Evolutionary conservation across 2,888 invertebrate genomes (phyloP).

Genomic region (Mechanitis messenoides): DNA sequence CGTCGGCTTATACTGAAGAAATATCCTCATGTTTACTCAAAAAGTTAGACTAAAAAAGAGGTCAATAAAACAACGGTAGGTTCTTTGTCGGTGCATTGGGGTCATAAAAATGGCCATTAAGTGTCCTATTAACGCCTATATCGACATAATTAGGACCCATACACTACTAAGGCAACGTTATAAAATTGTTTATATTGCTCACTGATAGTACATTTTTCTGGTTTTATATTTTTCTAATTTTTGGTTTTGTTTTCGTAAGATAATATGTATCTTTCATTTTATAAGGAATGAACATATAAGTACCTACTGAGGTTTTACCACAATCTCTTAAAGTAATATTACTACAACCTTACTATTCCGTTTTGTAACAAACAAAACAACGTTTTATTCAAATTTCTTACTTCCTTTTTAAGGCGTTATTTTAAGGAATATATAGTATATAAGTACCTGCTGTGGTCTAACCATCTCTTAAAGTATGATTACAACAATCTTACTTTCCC

Average conservation of each 20-base stretch:
- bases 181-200: constrained; percentile 60
- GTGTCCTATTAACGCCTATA: constrained; percentile 75
- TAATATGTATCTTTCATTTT: no score
- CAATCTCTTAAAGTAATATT: no score
- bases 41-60: constrained; percentile 65
- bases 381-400: no score
- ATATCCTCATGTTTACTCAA: constrained; percentile 60
- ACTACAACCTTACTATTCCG: no score
- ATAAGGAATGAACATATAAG: no score
- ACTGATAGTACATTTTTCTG: background rate
- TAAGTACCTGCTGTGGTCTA: no score
- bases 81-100: constrained; percentile 62
- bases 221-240: background rate
- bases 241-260: background rate
- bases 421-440: no score
- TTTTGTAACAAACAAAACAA: no score
- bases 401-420: no score
- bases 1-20: constrained; percentile 39
- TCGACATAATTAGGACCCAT: constrained; percentile 74
- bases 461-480: no score
- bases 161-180: constrained; percentile 51
- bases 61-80: constrained; percentile 65
- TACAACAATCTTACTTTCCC: no score
- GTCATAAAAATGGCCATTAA: constrained; percentile 69
- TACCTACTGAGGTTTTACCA: no score